A percentile compares a stretch with the other conserved stretches of the same genome.
These are phyloP conservation scores for Gobiocypris rarus DNA, from an alignment of 2,113 vertebrate species.

Conservation along the genomic window DNA sequence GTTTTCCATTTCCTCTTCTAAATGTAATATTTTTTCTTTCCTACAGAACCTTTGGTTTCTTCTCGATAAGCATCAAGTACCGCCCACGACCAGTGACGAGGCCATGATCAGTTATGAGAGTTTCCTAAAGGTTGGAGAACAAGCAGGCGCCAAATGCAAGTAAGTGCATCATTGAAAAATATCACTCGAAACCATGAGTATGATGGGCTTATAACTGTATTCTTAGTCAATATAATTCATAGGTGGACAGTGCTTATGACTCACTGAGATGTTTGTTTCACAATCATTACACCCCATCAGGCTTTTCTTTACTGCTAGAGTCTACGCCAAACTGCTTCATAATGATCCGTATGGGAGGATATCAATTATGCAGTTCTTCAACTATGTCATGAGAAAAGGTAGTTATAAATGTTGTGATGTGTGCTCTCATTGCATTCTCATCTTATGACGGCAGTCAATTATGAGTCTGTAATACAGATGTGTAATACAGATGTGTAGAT, in stretches of 20 bases:
- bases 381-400: slow-evolving; percentile 99
- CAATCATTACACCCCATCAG: slow-evolving; percentile 71
- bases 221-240: neutral
- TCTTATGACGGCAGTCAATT: neutral
- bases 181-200: neutral
- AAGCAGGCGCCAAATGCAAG: slow-evolving; percentile 94
- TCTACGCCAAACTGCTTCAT: slow-evolving; percentile 94
- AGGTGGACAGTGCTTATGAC: neutral
- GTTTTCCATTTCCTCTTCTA: neutral
- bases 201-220: neutral
- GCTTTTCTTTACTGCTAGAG: slow-evolving; percentile 93
- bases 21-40: slow-evolving; percentile 18
- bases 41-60: slow-evolving; percentile 95
- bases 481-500: neutral
- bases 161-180: slow-evolving; percentile 65
- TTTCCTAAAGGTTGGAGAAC: slow-evolving; percentile 91
- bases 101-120: slow-evolving; percentile 97
- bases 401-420: neutral
- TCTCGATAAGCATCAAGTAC: slow-evolving; percentile 95
- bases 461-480: neutral
- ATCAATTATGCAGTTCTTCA: slow-evolving; percentile 99
- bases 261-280: neutral
- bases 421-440: neutral
- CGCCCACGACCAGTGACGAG: slow-evolving; percentile 91
- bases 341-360: slow-evolving; percentile 94